These are phyloP conservation scores for Denticeps clupeoides DNA, from an alignment of 2,797 vertebrate genomes.

Conservation along the genomic window DNA sequence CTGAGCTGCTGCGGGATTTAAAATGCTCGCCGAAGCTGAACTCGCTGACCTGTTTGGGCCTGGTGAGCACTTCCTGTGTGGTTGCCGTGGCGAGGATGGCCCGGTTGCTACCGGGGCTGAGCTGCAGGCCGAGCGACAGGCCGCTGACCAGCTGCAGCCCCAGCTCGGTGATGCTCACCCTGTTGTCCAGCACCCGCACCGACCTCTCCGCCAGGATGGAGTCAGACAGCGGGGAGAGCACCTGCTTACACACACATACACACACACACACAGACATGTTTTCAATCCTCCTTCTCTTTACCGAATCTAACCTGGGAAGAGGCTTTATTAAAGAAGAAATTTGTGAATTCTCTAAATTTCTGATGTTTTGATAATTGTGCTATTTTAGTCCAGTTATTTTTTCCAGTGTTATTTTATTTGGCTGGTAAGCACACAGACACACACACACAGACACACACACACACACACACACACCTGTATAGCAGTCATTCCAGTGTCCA, in stretches of 20 bases:
- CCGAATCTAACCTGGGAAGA: too few species aligned
- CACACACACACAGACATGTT: background rate
- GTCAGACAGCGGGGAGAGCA: conserved; percentile 88
- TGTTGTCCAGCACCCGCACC: conserved; percentile 82
- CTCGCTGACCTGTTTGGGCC: conserved; percentile 80
- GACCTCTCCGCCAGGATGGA: conserved; percentile 94
- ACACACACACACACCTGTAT: conserved; percentile 67
- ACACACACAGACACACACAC: background rate
- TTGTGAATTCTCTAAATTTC: too few species aligned
- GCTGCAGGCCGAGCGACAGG: conserved; percentile 75
- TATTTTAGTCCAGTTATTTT: too few species aligned
- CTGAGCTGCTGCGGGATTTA: too few species aligned
- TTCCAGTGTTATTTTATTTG: too few species aligned
- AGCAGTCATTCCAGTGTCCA: conserved; percentile 79
- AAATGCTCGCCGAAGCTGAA: too few species aligned
- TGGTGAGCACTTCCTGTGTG: conserved; percentile 79
- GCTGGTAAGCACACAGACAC: background rate
- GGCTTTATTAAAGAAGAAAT: too few species aligned
- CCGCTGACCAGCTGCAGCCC: conserved; percentile 85
- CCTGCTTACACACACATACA: conserved; percentile 47
- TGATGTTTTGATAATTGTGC: too few species aligned
- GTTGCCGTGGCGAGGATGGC: conserved; percentile 72
- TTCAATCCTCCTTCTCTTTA: too few species aligned
- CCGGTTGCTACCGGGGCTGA: conserved; percentile 65
- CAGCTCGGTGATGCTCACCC: conserved; percentile 84